These are phyloP conservation scores for Drosophila siamana DNA, from an alignment of 2,888 invertebrate species.

Conservation along the genomic window DNA sequence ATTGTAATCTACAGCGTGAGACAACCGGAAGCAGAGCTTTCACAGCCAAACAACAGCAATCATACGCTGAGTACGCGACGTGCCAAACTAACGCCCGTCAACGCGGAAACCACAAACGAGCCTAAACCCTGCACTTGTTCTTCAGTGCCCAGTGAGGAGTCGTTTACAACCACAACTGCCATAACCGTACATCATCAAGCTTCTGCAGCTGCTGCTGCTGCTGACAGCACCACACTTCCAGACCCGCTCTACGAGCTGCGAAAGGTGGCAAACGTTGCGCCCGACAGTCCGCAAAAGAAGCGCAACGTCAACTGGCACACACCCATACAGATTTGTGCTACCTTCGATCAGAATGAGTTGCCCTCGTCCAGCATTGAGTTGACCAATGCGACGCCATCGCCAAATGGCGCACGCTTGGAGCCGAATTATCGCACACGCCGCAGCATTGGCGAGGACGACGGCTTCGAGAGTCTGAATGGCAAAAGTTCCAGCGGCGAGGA, in stretches of 20 bases:
- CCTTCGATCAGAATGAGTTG: constrained; percentile 75
- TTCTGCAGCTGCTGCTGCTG: constrained; percentile 28
- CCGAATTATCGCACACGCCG: constrained; percentile 59
- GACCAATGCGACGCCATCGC: not conserved
- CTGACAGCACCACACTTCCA: constrained; percentile 35
- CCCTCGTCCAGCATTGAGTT: constrained; percentile 67
- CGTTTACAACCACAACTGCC: constrained; percentile 52
- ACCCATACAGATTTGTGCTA: constrained; percentile 83
- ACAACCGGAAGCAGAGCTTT: constrained; percentile 69
- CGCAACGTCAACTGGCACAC: constrained; percentile 85
- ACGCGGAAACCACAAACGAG: constrained; percentile 30
- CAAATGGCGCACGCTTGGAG: constrained; percentile 26
- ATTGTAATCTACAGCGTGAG: constrained; percentile 63
- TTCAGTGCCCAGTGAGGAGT: constrained; percentile 52
- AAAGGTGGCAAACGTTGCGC: constrained; percentile 20
- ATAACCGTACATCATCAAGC: constrained; percentile 44
- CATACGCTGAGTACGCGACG: constrained; percentile 40
- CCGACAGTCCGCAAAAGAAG: constrained; percentile 77
- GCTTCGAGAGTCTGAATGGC: constrained; percentile 94
- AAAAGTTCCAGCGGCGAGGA: constrained; percentile 90
- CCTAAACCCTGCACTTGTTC: constrained; percentile 21
- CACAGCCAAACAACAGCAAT: constrained; percentile 54
- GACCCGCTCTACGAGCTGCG: constrained; percentile 61
- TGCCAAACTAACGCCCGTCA: constrained; percentile 38
- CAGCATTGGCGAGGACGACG: constrained; percentile 89